These are phyloP conservation scores for Probaryconus sp. DNA, from an alignment of 1,140 invertebrate genomes.

Conservation along the genomic window DNA sequence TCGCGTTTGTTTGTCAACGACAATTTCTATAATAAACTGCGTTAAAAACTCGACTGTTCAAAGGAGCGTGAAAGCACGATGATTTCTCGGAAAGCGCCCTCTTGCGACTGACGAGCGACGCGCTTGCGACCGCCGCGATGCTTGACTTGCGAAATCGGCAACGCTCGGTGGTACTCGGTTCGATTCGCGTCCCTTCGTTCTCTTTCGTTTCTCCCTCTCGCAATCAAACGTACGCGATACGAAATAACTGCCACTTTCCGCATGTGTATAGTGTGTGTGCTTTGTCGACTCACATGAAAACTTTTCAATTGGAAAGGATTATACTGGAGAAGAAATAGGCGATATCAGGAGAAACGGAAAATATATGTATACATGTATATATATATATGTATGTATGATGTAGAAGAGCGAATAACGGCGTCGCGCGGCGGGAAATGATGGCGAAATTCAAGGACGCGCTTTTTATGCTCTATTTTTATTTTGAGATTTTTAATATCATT, in stretches of 20 bases:
- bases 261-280: slow-evolving; percentile 35
- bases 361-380: no score
- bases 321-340: not conserved
- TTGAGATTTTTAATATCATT: no score
- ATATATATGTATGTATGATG: no score
- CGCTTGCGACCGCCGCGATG: slow-evolving; percentile 60
- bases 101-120: slow-evolving; percentile 23
- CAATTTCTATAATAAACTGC: no score
- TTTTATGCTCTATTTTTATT: no score
- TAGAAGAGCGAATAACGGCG: no score
- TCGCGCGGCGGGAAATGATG: no score
- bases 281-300: slow-evolving; percentile 44
- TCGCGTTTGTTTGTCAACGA: slow-evolving; percentile 22
- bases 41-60: no score
- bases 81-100: slow-evolving; percentile 23
- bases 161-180: slow-evolving; percentile 33
- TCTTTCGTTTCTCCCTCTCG: slow-evolving; percentile 37
- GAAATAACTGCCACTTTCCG: slow-evolving; percentile 58
- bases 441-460: no score
- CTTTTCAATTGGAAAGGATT: slow-evolving; percentile 17
- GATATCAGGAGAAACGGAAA: no score
- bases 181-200: slow-evolving; percentile 17
- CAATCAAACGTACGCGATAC: slow-evolving; percentile 24
- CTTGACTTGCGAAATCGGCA: slow-evolving; percentile 45
- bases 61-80: no score